phyloP scores from a whole-genome alignment of 1,140 invertebrate genomes.

The Mycetomoellerius zeteki region DNA sequence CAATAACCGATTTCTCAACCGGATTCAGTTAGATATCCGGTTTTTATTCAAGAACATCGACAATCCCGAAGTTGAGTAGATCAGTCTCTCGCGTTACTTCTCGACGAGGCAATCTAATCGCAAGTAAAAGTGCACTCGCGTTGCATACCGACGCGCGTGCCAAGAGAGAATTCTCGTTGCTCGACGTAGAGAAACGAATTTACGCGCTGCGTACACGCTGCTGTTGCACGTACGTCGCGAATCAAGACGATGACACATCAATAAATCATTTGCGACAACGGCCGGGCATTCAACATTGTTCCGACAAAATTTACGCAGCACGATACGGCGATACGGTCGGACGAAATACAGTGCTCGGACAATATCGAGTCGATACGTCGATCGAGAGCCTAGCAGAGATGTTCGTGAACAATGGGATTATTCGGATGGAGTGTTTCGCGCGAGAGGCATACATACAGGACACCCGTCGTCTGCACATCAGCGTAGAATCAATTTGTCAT shows the following conservation, averaged over 20 bases:
- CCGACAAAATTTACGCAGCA: slow-evolving; percentile 52
- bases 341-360: slow-evolving; percentile 13
- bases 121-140: slow-evolving; percentile 66
- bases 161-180: not conserved
- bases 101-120: slow-evolving; percentile 68
- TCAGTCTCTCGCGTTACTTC: slow-evolving; percentile 27
- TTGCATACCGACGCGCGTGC: slow-evolving; percentile 61
- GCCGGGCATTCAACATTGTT: slow-evolving; percentile 17
- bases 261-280: slow-evolving; percentile 66
- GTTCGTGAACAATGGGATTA: slow-evolving; percentile 49
- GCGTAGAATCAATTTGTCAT: slow-evolving; percentile 16
- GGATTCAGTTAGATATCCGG: not conserved
- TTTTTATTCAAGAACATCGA: slow-evolving; percentile 25
- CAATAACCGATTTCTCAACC: slow-evolving; percentile 11
- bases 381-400: slow-evolving; percentile 22
- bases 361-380: slow-evolving; percentile 44
- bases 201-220: slow-evolving; percentile 6
- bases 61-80: not conserved
- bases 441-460: slow-evolving; percentile 5
- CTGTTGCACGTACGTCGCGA: slow-evolving; percentile 66
- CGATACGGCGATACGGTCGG: slow-evolving; percentile 2
- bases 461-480: not conserved
- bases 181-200: slow-evolving; percentile 47
- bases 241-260: slow-evolving; percentile 75
- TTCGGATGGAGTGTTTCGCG: slow-evolving; percentile 29